Evolutionary conservation across 2,113 vertebrate species (phyloP), one percentile per base, ranked within the genome.

Genomic region (Erythrocercus mccallii): DNA sequence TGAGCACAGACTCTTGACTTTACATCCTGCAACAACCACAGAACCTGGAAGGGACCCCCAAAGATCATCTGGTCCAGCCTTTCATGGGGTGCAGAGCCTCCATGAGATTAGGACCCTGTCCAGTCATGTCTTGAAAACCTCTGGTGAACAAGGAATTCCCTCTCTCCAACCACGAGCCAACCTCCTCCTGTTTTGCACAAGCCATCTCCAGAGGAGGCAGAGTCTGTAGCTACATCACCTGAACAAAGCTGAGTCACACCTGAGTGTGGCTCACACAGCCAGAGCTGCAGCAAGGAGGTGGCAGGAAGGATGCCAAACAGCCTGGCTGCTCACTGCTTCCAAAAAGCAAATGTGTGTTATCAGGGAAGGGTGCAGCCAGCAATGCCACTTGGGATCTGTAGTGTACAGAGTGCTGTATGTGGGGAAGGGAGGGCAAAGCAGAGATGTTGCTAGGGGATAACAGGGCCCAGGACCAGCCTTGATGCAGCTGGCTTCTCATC

Each of bases 121-220:
- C 30, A 28, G 30, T 54, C 8, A 1, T 2, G 0, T 44, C 42
- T 45, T 22, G 61, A 79, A 85, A 92, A 71, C 33, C 38, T 44
- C 11, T 47, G 24, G 9, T 25, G 33, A 82, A 24, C 20, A 82
- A 48, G 23, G 12, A 78, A 79, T 74, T 70, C 42, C 21, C 10
- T 80, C 16, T 11, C 44, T 85, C 57, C 0, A 0, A 4, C 50
- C 45, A 10, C 0, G 0, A 53, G 15, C 28, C 4, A 6, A 23
- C 8, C n/a, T 38, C 47, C 8, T 42, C 5, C 25, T 65, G 10
- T 51, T 92, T 58, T 2, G 1, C 71, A 35, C 18, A 50, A 85
- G 16, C 21, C 3, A 0, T 11, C 24, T 71, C 44, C 24, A 4
- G 7, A 35, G 53, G 18, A 37, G 35, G 7, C 51, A 47, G 44